Evolutionary conservation across 2,113 vertebrate genomes (phyloP).

Genomic region (Poeciliopsis retropinna): DNA sequence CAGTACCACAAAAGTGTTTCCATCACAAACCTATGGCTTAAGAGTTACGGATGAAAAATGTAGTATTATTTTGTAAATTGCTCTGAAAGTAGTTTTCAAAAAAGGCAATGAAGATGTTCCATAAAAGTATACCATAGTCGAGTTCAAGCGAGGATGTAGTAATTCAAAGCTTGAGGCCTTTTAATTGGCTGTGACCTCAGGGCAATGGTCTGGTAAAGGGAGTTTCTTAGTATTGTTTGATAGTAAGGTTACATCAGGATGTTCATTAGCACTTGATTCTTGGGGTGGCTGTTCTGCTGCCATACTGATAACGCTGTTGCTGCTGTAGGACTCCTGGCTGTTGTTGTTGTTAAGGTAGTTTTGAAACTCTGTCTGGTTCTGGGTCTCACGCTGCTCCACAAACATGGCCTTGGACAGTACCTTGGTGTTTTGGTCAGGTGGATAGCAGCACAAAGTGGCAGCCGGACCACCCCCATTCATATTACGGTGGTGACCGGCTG

Average conservation of each 20-base stretch:
- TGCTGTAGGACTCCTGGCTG: conserved; percentile 85
- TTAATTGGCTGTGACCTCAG: conserved; percentile 87
- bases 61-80: conserved; percentile 34
- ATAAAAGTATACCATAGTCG: conserved; percentile 45
- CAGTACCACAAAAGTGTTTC: conserved; percentile 23
- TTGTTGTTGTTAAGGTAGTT: conserved; percentile 95
- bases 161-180: conserved; percentile 47
- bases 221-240: conserved; percentile 89
- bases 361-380: conserved; percentile 88
- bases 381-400: conserved; percentile 82
- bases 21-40: conserved; percentile 51
- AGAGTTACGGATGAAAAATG: conserved; percentile 50
- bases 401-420: conserved; percentile 82
- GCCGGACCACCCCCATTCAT: conserved; percentile 71
- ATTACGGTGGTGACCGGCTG: conserved; percentile 83
- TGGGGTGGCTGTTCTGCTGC: conserved; percentile 85
- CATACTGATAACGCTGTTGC: conserved; percentile 77
- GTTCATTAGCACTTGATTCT: conserved; percentile 76
- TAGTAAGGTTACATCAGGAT: conserved; percentile 88
- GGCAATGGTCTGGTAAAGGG: conserved; percentile 89
- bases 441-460: conserved; percentile 84
- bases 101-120: conserved; percentile 69
- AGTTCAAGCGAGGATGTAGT: conserved; percentile 41
- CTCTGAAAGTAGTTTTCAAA: conserved; percentile 50
- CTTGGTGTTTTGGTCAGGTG: conserved; percentile 84